These are phyloP conservation scores for Sarcophaga bullata DNA, from an alignment of 1,140 invertebrate species.

Conservation along the genomic window DNA sequence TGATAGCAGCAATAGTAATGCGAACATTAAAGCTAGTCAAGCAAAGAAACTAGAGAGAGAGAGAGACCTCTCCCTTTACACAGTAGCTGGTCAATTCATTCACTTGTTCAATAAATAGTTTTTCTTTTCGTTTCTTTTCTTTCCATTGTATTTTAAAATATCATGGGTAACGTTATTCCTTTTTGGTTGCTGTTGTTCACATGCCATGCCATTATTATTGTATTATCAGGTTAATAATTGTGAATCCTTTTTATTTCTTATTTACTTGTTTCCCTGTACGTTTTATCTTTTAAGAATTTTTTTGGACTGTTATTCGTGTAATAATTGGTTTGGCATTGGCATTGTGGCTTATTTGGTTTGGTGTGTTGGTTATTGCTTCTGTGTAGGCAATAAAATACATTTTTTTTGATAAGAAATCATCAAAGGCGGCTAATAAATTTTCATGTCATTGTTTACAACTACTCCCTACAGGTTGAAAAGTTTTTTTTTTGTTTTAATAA, in stretches of 20 bases:
- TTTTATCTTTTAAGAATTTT: not conserved
- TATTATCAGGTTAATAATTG: not conserved
- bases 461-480: not conserved
- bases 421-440: conserved; percentile 11
- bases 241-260: not conserved
- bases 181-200: not conserved
- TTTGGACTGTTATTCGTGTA: no score
- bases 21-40: conserved; percentile 10
- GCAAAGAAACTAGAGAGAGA: not conserved
- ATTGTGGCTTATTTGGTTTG: no score
- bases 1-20: conserved; percentile 4
- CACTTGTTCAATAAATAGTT: not conserved
- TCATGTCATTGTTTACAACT: not conserved
- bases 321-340: not conserved
- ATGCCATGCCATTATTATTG: no score
- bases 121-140: not conserved
- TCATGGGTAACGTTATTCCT: not conserved
- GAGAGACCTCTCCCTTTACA: not conserved
- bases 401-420: conserved; percentile 1
- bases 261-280: no score
- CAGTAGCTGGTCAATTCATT: not conserved
- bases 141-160: not conserved
- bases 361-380: not conserved
- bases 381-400: not conserved
- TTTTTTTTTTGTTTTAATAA: not conserved